These are phyloP conservation scores for Pegoplata infirma DNA, from an alignment of 2,888 invertebrate genomes.

Conservation along the genomic window DNA sequence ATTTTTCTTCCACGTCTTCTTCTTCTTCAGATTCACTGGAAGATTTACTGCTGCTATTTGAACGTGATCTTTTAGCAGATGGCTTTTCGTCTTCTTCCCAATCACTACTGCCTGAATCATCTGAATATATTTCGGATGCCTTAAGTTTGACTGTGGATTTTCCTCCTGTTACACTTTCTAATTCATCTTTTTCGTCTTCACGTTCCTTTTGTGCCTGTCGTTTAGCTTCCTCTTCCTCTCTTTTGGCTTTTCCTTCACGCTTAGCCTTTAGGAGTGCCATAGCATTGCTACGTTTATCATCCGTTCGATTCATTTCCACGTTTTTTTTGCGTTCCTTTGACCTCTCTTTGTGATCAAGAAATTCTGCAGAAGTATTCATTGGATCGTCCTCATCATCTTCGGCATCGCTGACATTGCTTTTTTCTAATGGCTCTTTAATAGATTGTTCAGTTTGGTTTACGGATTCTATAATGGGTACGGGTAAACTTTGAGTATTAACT, in stretches of 20 bases:
- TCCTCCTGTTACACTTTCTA: slow-evolving; percentile 79
- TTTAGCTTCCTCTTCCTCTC: slow-evolving; percentile 83
- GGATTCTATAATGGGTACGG: slow-evolving; percentile 28
- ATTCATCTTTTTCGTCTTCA: slow-evolving; percentile 80
- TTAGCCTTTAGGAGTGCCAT: slow-evolving; percentile 95
- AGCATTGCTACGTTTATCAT: slow-evolving; percentile 93
- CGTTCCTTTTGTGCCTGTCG: slow-evolving; percentile 80
- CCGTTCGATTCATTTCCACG: slow-evolving; percentile 90
- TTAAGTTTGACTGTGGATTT: slow-evolving; percentile 89
- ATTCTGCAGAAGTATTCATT: slow-evolving; percentile 67
- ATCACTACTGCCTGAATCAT: slow-evolving; percentile 83
- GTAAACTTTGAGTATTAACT: not conserved
- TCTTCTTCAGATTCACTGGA: slow-evolving; percentile 80
- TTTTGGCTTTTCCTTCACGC: slow-evolving; percentile 91
- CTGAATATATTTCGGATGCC: slow-evolving; percentile 97
- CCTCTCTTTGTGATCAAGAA: slow-evolving; percentile 84
- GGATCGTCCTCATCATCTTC: no score
- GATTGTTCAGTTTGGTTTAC: slow-evolving; percentile 34
- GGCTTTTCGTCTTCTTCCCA: slow-evolving; percentile 82
- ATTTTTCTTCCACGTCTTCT: slow-evolving; percentile 74
- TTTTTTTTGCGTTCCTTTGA: slow-evolving; percentile 93
- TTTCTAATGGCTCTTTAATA: slow-evolving; percentile 39
- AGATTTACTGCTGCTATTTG: slow-evolving; percentile 80
- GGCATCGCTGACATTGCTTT: slow-evolving; percentile 38
- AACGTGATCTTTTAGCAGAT: slow-evolving; percentile 78